These are phyloP conservation scores for Galemys pyrenaicus DNA, from an alignment of 2,113 vertebrate genomes.

Conservation along the genomic window DNA sequence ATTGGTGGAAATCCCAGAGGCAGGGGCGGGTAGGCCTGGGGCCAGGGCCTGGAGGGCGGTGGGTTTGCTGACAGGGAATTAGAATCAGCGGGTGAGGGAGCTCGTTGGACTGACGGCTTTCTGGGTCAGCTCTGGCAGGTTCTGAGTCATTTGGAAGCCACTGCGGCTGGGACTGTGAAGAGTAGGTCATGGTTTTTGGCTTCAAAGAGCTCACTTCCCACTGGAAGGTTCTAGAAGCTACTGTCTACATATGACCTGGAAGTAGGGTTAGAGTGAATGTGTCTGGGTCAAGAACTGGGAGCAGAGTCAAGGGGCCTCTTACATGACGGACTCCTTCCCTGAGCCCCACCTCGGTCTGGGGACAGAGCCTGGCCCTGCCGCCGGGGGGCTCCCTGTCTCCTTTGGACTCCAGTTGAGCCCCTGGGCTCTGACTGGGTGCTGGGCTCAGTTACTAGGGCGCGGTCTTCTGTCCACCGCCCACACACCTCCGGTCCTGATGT, in stretches of 20 bases:
- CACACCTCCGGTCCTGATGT: not conserved
- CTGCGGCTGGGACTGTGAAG: not conserved
- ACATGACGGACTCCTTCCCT: not conserved
- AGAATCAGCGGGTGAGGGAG: not conserved
- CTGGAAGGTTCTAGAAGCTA: not conserved
- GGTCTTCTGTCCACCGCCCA: too few species aligned
- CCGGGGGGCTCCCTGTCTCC: too few species aligned
- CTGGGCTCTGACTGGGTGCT: too few species aligned
- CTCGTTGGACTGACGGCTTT: not conserved
- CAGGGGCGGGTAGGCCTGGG: rapidly evolving
- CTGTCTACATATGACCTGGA: not conserved
- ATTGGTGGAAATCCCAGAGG: not conserved
- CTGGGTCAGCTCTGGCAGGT: not conserved
- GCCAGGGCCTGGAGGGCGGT: not conserved
- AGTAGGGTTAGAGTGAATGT: not conserved
- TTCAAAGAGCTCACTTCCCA: not conserved
- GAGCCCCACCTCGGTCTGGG: not conserved
- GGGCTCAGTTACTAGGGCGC: not conserved
- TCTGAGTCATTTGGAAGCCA: not conserved
- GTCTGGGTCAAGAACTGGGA: not conserved
- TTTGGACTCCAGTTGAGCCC: too few species aligned
- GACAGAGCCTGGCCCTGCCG: not conserved
- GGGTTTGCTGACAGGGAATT: too few species aligned
- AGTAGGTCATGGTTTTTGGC: not conserved
- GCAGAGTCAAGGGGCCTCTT: not conserved